Base-by-base conservation (phyloP, 1,140 invertebrate genomes). In the Drosophila pseudoobscura region DNA sequence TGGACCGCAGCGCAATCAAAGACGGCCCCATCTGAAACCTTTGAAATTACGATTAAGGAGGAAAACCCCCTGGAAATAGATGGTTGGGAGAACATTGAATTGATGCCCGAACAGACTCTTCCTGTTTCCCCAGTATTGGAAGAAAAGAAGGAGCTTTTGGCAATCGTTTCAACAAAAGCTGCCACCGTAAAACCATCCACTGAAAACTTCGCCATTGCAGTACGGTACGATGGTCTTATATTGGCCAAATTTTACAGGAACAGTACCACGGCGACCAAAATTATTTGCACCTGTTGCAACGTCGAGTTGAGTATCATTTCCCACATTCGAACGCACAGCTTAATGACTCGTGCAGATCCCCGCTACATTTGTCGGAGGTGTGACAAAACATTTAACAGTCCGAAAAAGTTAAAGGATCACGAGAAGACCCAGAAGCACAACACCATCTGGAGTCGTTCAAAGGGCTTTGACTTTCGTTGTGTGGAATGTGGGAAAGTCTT, bases 211-310 rank as follows among this genome's bases (percentile, higher is more conserved):
- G 64, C 65, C 9, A 20, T 17, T 39, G 60, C 50, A 11, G 63
- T 66, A 11, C 26, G 17, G 1, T n/a, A 22, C 5, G 39, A 66
- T 45, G 63, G 63, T 15, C 20, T 65, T 26, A 47, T 43, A 3
- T 9, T 66, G 0, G 43, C 61, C 9, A 44, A 53, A 31, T 8
- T 66, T 5, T 52, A 65, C 2, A 65, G 43, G 46, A 47, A 66
- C 26, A 26, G 26, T 6, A 65, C 63, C 26, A 52, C 64, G 39
- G 3, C 29, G 15, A 50, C 29, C n/a, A 43, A 9, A 2, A 39
- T 65, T 35, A 8, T 65, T 8, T 66, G 63, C 47, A 65, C 63
- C 8, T 66, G 61, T 13, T 66, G 63, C 22, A 15, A 65, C 41
- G 5, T 17, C 7, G 39, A 44, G 7, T 64, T 39, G 20, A 47